Evolutionary conservation across 2,113 vertebrate species (phyloP), one percentile per base, ranked within the genome.

Genomic region (Thamnophis sirtalis): DNA sequence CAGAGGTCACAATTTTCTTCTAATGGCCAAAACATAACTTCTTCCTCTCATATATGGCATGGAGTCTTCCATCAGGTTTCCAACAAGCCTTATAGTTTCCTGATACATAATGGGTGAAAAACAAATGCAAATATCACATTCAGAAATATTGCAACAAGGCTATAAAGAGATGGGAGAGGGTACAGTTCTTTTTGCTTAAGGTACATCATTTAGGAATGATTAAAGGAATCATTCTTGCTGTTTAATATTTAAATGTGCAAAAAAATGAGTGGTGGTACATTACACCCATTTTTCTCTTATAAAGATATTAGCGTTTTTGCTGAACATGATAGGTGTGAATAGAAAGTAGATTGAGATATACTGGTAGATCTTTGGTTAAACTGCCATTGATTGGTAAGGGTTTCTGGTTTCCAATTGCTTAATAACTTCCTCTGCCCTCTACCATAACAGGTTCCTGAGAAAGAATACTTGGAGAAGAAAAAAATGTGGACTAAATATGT

Each of bases 91-190:
- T 68, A 49, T 38, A 10, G 55, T 88, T 3, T 22, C 26, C n/a
- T 80, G n/a, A 43, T 19, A 55, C 68, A 15, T 60, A 63, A 51
- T 43, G 4, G 55, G 60, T 63, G 28, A 58, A 86, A 86, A 84
- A 55, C 38, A 38, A 91, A 24, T 87, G 90, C 51, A 63, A 88
- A 55, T 5, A 55, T 56, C 86, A 80, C 50, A 84, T 56, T 88
- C 56, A 89, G 54, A 13, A 92, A 92, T n/a, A 88, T 15, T 88
- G 63, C 91, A 92, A 84, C 53, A 89, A 58, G 38, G 60, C 33
- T 49, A 91, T n/a, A 48, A 9, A 86, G 49, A 86, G 50, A 68
- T 43, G 19, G 28, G 13, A 92, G 22, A 73, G 63, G 24, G 26
- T 84, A 88, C 15, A 48, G 7, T 56, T 84, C 11, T 9, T 54